A percentile compares a stretch with the other conserved stretches of the same genome.
phyloP scores from a whole-genome alignment of 2,888 invertebrate genomes.

The Agrochola lychnidis region DNA sequence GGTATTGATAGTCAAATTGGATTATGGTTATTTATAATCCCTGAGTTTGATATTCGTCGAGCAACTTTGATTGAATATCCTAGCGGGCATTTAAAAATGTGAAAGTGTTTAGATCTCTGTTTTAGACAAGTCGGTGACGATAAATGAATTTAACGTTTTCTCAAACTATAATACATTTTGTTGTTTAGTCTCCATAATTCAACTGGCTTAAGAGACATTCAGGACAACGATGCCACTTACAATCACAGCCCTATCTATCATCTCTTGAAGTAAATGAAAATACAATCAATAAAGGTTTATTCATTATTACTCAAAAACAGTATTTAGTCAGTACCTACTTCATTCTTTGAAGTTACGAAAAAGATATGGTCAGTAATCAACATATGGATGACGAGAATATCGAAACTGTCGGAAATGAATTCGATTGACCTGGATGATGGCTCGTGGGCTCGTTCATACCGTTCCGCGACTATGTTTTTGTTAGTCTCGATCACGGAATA shows the following conservation, averaged over 20 bases:
- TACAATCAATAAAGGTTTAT: background rate
- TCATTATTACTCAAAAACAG: background rate
- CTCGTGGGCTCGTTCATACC: slow-evolving; percentile 68
- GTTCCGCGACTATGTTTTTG: slow-evolving; percentile 78
- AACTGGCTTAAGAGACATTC: background rate
- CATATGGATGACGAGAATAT: slow-evolving; percentile 49
- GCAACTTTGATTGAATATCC: slow-evolving; percentile 13
- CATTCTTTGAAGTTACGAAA: slow-evolving; percentile 15
- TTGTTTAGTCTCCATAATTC: background rate
- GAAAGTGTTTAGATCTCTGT: slow-evolving; percentile 45
- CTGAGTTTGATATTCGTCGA: slow-evolving; percentile 15
- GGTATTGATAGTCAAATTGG: slow-evolving; percentile 11
- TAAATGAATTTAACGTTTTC: slow-evolving; percentile 7
- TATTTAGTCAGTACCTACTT: background rate
- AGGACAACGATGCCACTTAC: background rate
- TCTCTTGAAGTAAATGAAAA: background rate
- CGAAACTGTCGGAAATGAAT: slow-evolving; percentile 76
- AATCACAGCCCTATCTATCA: background rate
- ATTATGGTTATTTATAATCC: slow-evolving; percentile 19
- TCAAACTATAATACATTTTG: background rate
- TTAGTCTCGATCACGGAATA: slow-evolving; percentile 75
- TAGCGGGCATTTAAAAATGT: slow-evolving; percentile 28
- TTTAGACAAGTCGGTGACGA: background rate
- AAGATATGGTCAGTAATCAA: slow-evolving; percentile 24
- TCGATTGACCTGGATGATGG: slow-evolving; percentile 81